phyloP scores from a whole-genome alignment of 2,797 vertebrate species.

The Chaenodraco wilsoni region DNA sequence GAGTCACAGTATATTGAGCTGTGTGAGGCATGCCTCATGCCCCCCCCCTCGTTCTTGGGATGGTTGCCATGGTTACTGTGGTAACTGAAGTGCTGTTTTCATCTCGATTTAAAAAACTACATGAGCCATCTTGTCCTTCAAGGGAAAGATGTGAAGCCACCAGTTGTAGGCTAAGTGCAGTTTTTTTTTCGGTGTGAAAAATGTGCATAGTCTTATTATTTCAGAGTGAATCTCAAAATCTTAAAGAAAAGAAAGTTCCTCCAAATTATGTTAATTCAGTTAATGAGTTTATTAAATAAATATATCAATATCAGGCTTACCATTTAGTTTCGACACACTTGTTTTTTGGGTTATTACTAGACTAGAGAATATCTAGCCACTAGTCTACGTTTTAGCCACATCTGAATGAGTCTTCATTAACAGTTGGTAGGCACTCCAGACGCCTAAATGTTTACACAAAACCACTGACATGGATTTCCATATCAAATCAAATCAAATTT shows the following conservation, averaged over 20 bases:
- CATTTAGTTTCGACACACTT: background rate
- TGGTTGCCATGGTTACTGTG: slow-evolving; percentile 74
- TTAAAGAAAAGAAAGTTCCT: background rate
- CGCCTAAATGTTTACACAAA: too few relatives aligned
- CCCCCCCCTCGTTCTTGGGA: slow-evolving; percentile 58
- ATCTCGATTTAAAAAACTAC: slow-evolving; percentile 53
- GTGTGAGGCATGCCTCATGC: slow-evolving; percentile 60
- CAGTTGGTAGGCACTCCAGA: too few relatives aligned
- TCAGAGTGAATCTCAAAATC: background rate
- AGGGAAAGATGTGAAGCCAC: slow-evolving; percentile 43
- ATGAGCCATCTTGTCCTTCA: slow-evolving; percentile 48
- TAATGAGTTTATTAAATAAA: slow-evolving; percentile 6
- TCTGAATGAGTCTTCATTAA: background rate
- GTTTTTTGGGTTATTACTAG: too few relatives aligned
- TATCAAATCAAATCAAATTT: too few relatives aligned
- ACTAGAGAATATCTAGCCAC: too few relatives aligned
- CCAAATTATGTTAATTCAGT: background rate
- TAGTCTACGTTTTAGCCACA: background rate
- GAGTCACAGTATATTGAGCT: slow-evolving; percentile 77
- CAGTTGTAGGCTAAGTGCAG: slow-evolving; percentile 28
- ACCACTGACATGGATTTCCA: background rate
- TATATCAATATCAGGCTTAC: background rate
- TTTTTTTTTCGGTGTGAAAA: slow-evolving; percentile 19
- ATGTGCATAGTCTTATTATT: slow-evolving; percentile 2
- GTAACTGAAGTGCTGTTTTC: slow-evolving; percentile 73